Conservation (phyloP, 1,140 invertebrate genomes). For the Diprion similis region DNA sequence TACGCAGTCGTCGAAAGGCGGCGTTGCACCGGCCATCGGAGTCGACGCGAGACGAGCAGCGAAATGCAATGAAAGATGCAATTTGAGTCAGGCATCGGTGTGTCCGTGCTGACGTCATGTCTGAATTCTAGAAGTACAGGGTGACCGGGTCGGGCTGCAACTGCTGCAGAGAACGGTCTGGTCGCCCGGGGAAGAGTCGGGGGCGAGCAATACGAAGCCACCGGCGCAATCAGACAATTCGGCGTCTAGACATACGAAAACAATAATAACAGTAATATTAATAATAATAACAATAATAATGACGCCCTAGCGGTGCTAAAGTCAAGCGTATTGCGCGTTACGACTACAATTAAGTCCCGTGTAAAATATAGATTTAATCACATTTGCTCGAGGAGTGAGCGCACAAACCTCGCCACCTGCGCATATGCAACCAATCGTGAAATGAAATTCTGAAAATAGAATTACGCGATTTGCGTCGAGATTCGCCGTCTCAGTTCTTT, state of each 20-base stretch:
- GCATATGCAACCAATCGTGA: no score
- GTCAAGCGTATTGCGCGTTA: background rate
- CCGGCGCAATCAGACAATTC: background rate
- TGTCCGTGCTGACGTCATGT: slow-evolving; percentile 4
- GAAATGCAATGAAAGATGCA: slow-evolving; percentile 7
- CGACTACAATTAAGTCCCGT: background rate
- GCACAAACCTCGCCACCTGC: no score
- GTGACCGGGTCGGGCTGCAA: background rate
- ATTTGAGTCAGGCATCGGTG: background rate
- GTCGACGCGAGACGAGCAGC: background rate
- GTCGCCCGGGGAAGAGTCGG: background rate
- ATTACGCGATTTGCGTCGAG: no score
- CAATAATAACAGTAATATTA: background rate
- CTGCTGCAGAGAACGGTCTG: background rate
- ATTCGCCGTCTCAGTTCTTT: no score
- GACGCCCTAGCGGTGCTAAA: background rate
- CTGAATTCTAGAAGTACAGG: slow-evolving; percentile 3
- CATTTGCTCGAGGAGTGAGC: no score
- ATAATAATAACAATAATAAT: background rate
- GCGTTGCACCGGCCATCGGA: no score
- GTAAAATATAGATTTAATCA: no score
- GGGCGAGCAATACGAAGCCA: background rate
- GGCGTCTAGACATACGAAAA: slow-evolving; percentile 4
- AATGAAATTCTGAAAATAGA: no score
- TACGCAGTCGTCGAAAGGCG: no score